Base-by-base conservation (phyloP, 1,140 invertebrate species). In the Rhynchophorus ferrugineus region DNA sequence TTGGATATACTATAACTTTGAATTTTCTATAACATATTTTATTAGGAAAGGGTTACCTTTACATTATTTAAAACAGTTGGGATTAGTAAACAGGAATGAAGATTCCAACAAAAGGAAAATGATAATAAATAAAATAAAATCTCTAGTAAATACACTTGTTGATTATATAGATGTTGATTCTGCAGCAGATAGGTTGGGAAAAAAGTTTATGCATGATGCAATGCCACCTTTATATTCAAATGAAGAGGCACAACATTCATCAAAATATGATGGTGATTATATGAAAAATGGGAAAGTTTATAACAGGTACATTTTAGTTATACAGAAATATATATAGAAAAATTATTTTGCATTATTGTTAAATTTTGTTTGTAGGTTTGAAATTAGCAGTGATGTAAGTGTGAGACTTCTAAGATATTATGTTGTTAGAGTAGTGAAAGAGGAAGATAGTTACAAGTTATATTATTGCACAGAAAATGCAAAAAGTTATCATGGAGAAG, bases 381-480 rank as follows among this genome's bases (percentile, higher is more conserved):
- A 62, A 52, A 60, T 69, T 44, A 50, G 45, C 46, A 44, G 56
- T 37, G 58, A 64, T n/a, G 59, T 61, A 2, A 44, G 56, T 52
- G 52, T 69, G 3, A 58, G 67, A 35, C 44, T 69, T 8, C 20
- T 63, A 3, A 56, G 67, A 2, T 68, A 66, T 46, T 55, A 66
- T 49, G 61, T 61, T 54, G 61, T 63, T 50, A 82, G 88, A 48
- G 71, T 93, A 55, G 76, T 91, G 1, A 71, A 78, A 14, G 84
- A 87, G 60, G 79, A 82, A 34, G 78, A 82, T 8, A 61, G 82
- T 33, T 42, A 49, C 2, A 77, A 76, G 24, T 61, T 94, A 35
- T 95, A 91, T 68, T 89, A 89, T 69, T 83, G 80, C 49, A 71
- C 79, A 42, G 88, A 92, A 64, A 96, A 96, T 73, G 83, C 84